Base-by-base conservation (phyloP, 2,888 invertebrate genomes). In the Caenorhabditis sulstoni region DNA sequence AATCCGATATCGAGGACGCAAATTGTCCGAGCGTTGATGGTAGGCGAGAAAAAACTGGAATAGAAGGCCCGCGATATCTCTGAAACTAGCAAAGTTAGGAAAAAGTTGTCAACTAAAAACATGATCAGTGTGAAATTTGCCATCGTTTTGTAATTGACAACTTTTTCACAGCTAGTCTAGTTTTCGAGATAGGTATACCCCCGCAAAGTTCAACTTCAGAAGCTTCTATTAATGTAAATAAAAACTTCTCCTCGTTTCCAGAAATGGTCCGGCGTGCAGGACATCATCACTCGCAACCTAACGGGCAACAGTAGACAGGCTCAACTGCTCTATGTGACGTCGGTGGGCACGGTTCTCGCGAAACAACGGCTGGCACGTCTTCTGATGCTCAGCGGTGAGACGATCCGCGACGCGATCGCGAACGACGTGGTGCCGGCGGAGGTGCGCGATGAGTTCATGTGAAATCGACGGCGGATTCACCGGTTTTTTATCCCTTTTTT, bases 211-310 rank as follows among this genome's bases (percentile, higher is more conserved):
- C n/a, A n/a, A n/a, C n/a, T n/a, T n/a, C n/a, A n/a, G n/a, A n/a
- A n/a, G n/a, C n/a, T n/a, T n/a, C n/a, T n/a, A n/a, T n/a, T n/a
- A n/a, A n/a, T n/a, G n/a, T n/a, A n/a, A n/a, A n/a, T n/a, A n/a
- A n/a, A n/a, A n/a, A n/a, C n/a, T n/a, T n/a, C n/a, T n/a, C 37
- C 8, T 52, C n/a, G 44, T 3, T 67, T 77, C 18, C 53, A 82
- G 77, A 62, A 70, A 18, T 83, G 83, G 83, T 77, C 83, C 14
- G 81, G 81, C 8, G 81, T 81, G 16, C 53, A 58, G 14, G 76
- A 75, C 57, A 79, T 83, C 23, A 68, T 76, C 12, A 44, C 71
- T 2, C 73, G 83, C 9, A 75, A 79, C n/a, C 41, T 70, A 35
- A 59, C 59, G 0, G 78, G 75, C 7, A 29, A 29, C 29, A 5